Evolutionary conservation across 2,113 vertebrate species (phyloP).

Genomic region (Plectropomus leopardus): DNA sequence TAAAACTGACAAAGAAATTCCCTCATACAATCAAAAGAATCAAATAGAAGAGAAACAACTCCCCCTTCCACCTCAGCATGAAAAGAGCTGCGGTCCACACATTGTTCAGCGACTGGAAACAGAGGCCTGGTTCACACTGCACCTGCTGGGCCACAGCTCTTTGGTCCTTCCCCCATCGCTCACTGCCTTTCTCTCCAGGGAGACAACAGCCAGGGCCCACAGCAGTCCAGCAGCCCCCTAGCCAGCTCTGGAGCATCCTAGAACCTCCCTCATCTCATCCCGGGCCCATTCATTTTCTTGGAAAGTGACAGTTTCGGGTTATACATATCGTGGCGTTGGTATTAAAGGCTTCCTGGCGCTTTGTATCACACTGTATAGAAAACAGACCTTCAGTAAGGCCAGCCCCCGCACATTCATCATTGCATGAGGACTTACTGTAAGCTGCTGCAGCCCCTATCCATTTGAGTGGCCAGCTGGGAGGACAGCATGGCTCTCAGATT

Average conservation of each 20-base stretch:
- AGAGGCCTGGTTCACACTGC: slow-evolving; percentile 52
- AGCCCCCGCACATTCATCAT: slow-evolving; percentile 75
- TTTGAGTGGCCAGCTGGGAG: slow-evolving; percentile 60
- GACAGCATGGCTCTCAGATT: slow-evolving; percentile 64
- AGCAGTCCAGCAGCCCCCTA: slow-evolving; percentile 36
- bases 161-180: slow-evolving; percentile 51
- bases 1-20: slow-evolving; percentile 12
- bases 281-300: slow-evolving; percentile 71
- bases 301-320: slow-evolving; percentile 81
- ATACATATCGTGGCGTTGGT: slow-evolving; percentile 69
- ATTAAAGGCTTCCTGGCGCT: slow-evolving; percentile 67
- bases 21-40: slow-evolving; percentile 27
- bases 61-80: slow-evolving; percentile 25
- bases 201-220: slow-evolving; percentile 51
- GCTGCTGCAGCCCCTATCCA: slow-evolving; percentile 57
- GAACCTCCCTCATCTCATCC: slow-evolving; percentile 44
- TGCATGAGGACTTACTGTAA: slow-evolving; percentile 47
- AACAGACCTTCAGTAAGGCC: slow-evolving; percentile 63
- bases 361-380: slow-evolving; percentile 51
- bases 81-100: slow-evolving; percentile 31
- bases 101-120: slow-evolving; percentile 62
- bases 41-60: neutral
- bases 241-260: slow-evolving; percentile 31
- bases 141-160: slow-evolving; percentile 64
- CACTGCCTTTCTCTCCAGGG: slow-evolving; percentile 65